Evolutionary conservation across 1,140 invertebrate genomes (phyloP).

Genomic region (Drosophila mauritiana): DNA sequence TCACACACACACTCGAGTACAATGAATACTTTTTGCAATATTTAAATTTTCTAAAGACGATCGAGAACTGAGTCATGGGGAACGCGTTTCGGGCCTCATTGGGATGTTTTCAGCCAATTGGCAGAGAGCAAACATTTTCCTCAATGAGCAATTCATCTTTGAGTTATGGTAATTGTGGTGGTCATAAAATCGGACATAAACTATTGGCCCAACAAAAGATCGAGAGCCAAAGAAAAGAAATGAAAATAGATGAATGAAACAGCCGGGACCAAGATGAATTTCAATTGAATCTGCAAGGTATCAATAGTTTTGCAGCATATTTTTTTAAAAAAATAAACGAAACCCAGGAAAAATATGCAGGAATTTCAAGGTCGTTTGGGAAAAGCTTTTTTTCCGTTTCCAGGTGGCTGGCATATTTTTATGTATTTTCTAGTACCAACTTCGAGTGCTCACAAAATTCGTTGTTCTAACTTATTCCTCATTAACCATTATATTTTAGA

Average conservation of each 20-base stretch:
- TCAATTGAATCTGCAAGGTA: constrained; percentile 25
- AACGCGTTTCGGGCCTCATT: constrained; percentile 28
- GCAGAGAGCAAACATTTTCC: constrained; percentile 53
- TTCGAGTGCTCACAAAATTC: background rate
- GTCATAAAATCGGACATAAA: constrained; percentile 66
- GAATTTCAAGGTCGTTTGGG: constrained; percentile 28
- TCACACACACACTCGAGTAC: constrained; percentile 7
- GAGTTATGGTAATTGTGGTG: constrained; percentile 68
- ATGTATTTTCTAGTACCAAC: background rate
- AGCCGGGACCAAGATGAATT: background rate
- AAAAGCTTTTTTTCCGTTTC: constrained; percentile 1
- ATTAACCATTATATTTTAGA: too few relatives aligned
- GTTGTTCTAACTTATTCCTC: too few relatives aligned
- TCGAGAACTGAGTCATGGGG: constrained; percentile 66
- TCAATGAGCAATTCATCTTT: constrained; percentile 65
- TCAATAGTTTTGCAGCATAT: constrained; percentile 29
- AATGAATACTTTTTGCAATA: constrained; percentile 32
- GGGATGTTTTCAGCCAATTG: constrained; percentile 43
- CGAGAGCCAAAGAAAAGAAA: background rate
- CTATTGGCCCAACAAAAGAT: constrained; percentile 11
- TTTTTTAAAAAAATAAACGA: constrained; percentile 9
- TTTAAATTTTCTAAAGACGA: constrained; percentile 16
- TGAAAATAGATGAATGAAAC: constrained; percentile 34
- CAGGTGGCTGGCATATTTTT: constrained; percentile 17
- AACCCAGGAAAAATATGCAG: constrained; percentile 26